Conservation (phyloP, 2,113 vertebrate species). For the Hypocryptadius cinnamomeus region DNA sequence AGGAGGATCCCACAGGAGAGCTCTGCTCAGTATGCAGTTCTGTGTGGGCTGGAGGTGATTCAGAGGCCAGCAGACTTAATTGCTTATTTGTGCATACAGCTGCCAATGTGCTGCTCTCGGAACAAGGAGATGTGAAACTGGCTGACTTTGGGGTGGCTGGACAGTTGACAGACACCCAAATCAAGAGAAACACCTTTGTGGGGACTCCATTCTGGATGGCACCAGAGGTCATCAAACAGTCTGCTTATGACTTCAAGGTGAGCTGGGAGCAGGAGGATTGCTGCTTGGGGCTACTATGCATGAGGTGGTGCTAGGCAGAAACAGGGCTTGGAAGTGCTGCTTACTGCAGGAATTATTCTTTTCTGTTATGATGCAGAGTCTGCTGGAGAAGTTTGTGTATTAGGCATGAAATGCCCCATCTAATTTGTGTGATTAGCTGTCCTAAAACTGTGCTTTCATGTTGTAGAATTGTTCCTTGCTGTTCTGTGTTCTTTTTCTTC, state of each 20-base stretch:
- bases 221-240: constrained; percentile 98
- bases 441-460: background rate
- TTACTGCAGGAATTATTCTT: background rate
- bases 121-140: constrained; percentile 96
- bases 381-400: background rate
- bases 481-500: background rate
- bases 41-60: background rate
- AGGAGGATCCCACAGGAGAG: background rate
- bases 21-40: background rate
- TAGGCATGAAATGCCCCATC: background rate
- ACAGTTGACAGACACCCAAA: constrained; percentile 96
- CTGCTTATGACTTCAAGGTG: constrained; percentile 96
- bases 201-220: constrained; percentile 99
- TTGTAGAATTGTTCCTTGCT: background rate
- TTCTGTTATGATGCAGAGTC: background rate
- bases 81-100: constrained; percentile 65
- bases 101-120: constrained; percentile 94
- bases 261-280: background rate
- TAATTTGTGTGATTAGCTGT: background rate
- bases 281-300: rapidly evolving
- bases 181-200: constrained; percentile 98
- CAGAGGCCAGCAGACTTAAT: background rate
- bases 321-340: background rate
- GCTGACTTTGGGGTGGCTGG: constrained; percentile 98
- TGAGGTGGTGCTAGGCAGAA: background rate